A percentile compares a stretch with the other conserved stretches of the same genome.
phyloP scores from a whole-genome alignment of 2,113 vertebrate genomes.

The Blennius ocellaris region DNA sequence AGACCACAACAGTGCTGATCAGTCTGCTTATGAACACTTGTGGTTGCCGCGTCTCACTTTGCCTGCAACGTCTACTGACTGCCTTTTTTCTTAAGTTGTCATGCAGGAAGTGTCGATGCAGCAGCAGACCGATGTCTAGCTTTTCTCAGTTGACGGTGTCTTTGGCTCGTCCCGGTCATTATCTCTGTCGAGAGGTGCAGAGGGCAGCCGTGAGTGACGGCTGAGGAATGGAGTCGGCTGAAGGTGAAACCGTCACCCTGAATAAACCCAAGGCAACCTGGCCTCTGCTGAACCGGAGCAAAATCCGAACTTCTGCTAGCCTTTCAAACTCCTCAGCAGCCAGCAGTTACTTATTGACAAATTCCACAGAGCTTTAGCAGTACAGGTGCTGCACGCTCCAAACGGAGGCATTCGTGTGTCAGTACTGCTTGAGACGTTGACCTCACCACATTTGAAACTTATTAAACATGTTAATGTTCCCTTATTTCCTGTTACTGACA shows the following conservation, averaged over 20 bases:
- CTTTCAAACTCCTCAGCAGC: no score
- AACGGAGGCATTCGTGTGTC: no score
- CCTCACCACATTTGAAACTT: no score
- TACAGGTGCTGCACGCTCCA: no score
- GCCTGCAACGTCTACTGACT: not conserved
- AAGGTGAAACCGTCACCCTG: slow-evolving; percentile 1
- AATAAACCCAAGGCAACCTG: not conserved
- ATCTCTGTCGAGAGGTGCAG: not conserved
- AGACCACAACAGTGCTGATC: not conserved
- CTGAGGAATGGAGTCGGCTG: not conserved
- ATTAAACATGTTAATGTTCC: no score
- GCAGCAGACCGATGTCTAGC: slow-evolving; percentile 37
- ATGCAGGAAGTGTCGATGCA: slow-evolving; percentile 15
- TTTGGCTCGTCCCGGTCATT: slow-evolving; percentile 12
- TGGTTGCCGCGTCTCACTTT: no score
- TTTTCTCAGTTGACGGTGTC: not conserved
- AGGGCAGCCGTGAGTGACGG: not conserved
- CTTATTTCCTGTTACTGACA: no score
- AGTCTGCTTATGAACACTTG: no score
- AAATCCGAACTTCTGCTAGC: no score
- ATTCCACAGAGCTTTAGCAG: no score
- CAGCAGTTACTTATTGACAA: no score
- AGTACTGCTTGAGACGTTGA: no score
- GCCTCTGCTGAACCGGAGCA: not conserved
- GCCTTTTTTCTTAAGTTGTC: slow-evolving; percentile 6